phyloP scores from a whole-genome alignment of 1,140 invertebrate genomes.

The Antheraea pernyi region DNA sequence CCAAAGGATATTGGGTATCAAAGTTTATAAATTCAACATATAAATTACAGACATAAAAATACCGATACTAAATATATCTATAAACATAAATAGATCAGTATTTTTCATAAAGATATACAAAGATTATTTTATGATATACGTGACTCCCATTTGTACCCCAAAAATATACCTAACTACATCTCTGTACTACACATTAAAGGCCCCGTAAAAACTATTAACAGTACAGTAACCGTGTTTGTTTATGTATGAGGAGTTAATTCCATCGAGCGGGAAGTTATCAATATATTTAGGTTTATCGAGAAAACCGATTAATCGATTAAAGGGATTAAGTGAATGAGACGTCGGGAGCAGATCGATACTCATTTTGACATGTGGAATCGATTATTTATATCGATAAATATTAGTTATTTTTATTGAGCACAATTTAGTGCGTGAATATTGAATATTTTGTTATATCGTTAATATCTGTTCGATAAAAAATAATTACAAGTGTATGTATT shows the following conservation, averaged over 20 bases:
- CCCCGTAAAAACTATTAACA: slow-evolving; percentile 46
- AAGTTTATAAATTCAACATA: no score
- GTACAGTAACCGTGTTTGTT: slow-evolving; percentile 40
- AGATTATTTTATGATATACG: no score
- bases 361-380: slow-evolving; percentile 30
- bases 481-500: no score
- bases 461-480: no score
- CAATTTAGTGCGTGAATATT: background rate
- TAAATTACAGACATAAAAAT: no score
- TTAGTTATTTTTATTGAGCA: background rate
- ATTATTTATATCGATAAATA: slow-evolving; percentile 18
- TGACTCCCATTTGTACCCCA: background rate
- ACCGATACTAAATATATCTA: no score
- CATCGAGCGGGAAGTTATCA: slow-evolving; percentile 21
- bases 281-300: slow-evolving; percentile 27
- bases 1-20: no score
- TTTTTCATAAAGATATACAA: no score
- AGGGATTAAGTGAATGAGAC: slow-evolving; percentile 25
- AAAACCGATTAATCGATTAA: slow-evolving; percentile 28
- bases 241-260: slow-evolving; percentile 26
- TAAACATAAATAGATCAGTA: no score
- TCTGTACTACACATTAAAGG: slow-evolving; percentile 26
- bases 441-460: background rate
- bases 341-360: slow-evolving; percentile 12
- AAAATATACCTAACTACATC: background rate